A percentile compares a stretch with the other conserved stretches of the same genome.
phyloP scores from a whole-genome alignment of 2,888 invertebrate genomes.

The Holacanthella duospinosa region DNA sequence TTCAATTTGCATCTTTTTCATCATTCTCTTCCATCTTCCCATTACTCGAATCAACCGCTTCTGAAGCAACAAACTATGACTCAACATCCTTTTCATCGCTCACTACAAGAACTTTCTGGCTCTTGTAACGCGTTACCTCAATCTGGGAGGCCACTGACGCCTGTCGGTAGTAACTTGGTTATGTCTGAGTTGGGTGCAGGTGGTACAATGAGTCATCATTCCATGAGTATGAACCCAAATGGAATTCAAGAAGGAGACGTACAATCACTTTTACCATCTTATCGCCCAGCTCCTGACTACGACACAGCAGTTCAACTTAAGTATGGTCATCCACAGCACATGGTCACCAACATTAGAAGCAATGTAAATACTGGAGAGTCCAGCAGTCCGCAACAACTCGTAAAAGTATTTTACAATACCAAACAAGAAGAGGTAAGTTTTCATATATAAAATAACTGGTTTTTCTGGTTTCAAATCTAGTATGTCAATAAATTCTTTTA shows the following conservation, averaged over 20 bases:
- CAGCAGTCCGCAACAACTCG: not conserved
- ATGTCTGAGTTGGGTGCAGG: not conserved
- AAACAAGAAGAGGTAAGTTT: not conserved
- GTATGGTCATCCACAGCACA: slow-evolving; percentile 41
- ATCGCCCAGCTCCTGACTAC: slow-evolving; percentile 87
- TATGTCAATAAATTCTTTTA: not conserved
- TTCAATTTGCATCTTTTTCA: slow-evolving; percentile 28
- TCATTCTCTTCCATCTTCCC: slow-evolving; percentile 12
- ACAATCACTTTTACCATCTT: slow-evolving; percentile 59
- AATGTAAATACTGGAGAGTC: too few relatives aligned
- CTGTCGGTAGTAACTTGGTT: not conserved
- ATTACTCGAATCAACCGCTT: slow-evolving; percentile 9
- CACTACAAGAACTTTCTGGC: slow-evolving; percentile 21
- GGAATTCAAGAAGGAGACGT: slow-evolving; percentile 7
- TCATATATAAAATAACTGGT: too few relatives aligned
- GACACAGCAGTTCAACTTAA: slow-evolving; percentile 84
- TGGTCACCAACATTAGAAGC: not conserved
- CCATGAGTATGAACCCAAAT: not conserved
- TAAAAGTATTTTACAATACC: not conserved
- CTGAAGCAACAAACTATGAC: slow-evolving; percentile 20
- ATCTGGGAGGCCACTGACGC: slow-evolving; percentile 2
- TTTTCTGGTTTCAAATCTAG: too few relatives aligned
- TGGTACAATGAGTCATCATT: not conserved
- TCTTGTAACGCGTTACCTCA: too few relatives aligned
- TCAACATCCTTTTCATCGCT: slow-evolving; percentile 28